Percentiles rank a stretch among this genome's conserved stretches.
Conservation (phyloP, 2,888 invertebrate species). For the Ferrisia virgata region DNA sequence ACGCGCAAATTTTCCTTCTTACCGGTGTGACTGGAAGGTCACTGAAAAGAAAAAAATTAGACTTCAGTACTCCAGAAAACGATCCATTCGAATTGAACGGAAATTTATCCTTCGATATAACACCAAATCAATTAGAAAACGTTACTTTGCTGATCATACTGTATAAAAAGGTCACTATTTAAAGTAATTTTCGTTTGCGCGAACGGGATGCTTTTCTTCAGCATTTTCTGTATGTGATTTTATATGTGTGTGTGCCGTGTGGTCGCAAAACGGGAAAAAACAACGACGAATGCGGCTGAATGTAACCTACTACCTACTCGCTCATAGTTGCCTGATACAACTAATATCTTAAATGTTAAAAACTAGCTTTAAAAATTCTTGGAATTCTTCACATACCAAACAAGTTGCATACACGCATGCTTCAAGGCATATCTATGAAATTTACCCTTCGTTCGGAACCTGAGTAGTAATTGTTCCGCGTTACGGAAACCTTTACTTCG, state of each 20-base stretch:
- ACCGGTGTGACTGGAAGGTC: constrained; percentile 36
- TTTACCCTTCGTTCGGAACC: background rate
- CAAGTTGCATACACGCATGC: background rate
- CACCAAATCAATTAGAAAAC: constrained; percentile 35
- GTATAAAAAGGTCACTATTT: constrained; percentile 23
- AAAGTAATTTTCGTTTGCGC: background rate
- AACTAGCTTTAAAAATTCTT: background rate
- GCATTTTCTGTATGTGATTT: background rate
- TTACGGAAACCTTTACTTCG: background rate
- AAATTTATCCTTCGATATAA: constrained; percentile 36
- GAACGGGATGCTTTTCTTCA: background rate
- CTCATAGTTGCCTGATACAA: background rate
- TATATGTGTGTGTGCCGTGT: background rate
- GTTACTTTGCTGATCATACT: constrained; percentile 38
- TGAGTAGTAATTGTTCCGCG: background rate
- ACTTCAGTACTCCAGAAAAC: background rate
- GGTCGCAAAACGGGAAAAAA: background rate
- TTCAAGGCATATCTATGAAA: background rate
- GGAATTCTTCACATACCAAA: background rate
- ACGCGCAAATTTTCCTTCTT: constrained; percentile 31
- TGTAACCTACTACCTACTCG: background rate
- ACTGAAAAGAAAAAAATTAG: constrained; percentile 35
- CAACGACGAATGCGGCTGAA: background rate
- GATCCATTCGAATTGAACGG: constrained; percentile 33
- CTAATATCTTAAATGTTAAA: constrained; percentile 26